Base-by-base conservation (phyloP, 2,113 vertebrate genomes). In the Ailuropoda melanoleuca region DNA sequence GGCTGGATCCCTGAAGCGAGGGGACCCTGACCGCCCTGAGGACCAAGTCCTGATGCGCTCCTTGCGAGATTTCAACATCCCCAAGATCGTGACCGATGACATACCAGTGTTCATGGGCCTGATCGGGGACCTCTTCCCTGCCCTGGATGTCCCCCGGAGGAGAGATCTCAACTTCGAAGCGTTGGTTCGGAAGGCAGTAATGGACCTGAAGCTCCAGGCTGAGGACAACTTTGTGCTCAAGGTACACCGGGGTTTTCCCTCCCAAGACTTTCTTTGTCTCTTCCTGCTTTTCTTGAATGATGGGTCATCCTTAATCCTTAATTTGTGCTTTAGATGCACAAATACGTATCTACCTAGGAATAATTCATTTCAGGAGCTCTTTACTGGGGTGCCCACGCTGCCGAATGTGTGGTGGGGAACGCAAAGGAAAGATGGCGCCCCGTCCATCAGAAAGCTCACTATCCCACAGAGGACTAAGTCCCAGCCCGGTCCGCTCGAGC, bases 221-320 rank as follows among this genome's bases (percentile, higher is more conserved):
- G 99, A 99, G 95, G 99, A 99, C 93, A 99, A 99, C 98, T 99
- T 99, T 97, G 98, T 99, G 64, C 99, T 99, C 39, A 99, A 99
- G 99, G 99, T 99, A 97, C 94, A 89, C 0, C 29, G 1, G 11
- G 12, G 19, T 26, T 91, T 89, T 83, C 39, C n/a, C 24, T 93
- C 31, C 9, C 2, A 12, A 80, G 37, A 50, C 6, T 66, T 66
- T 56, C 23, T 8, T 34, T 81, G 18, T 53, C 31, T 64, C 58
- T 86, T 60, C 19, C 31, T 77, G 72, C 13, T 80, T 43, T 87
- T 83, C 88, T 97, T 90, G 21, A 18, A 56, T 14, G 8, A 31
- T 17, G 4, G 3, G 0, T 93, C 31, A 12, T 75, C 19, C 37
- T 66, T 68, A n/a, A 91, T 70, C 43, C 75, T n/a, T n/a, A n/a